A percentile compares a stretch with the other conserved stretches of the same genome.
Conservation (phyloP, 2,888 invertebrate species). For the Ferrisia virgata region DNA sequence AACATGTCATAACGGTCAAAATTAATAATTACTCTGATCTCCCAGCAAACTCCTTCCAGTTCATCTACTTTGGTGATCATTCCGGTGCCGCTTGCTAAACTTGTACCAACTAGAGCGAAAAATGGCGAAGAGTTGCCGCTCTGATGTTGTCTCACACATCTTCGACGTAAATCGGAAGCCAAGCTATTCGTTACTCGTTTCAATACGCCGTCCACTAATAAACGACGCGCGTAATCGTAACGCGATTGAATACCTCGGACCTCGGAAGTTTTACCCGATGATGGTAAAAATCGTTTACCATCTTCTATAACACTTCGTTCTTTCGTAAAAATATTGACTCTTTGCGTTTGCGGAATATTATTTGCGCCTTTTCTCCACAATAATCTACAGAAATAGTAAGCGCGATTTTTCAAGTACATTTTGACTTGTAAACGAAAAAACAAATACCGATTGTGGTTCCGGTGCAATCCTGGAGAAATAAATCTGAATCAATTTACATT, state of each 20-base stretch:
- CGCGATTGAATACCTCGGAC: constrained; percentile 50
- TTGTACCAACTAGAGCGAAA: constrained; percentile 71
- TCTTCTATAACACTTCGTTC: neutral
- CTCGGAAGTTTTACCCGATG: neutral
- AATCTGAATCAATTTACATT: no score
- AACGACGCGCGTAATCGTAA: constrained; percentile 59
- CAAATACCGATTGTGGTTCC: neutral
- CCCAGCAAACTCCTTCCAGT: constrained; percentile 72
- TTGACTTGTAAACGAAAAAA: neutral
- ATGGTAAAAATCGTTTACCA: neutral
- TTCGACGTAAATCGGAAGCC: constrained; percentile 62
- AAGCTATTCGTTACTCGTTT: constrained; percentile 66
- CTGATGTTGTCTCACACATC: constrained; percentile 63
- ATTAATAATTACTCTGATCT: constrained; percentile 62
- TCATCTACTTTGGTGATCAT: constrained; percentile 74
- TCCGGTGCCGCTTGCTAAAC: constrained; percentile 69
- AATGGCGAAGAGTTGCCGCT: constrained; percentile 71
- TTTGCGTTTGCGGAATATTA: neutral
- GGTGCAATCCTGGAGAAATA: no score
- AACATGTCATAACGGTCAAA: no score
- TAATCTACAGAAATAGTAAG: neutral
- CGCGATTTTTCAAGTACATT: neutral
- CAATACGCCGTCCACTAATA: constrained; percentile 68
- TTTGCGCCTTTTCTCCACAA: neutral
- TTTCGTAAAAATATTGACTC: constrained; percentile 27